Conservation (phyloP, 2,888 invertebrate species). For the Drosophila peninsularis region DNA sequence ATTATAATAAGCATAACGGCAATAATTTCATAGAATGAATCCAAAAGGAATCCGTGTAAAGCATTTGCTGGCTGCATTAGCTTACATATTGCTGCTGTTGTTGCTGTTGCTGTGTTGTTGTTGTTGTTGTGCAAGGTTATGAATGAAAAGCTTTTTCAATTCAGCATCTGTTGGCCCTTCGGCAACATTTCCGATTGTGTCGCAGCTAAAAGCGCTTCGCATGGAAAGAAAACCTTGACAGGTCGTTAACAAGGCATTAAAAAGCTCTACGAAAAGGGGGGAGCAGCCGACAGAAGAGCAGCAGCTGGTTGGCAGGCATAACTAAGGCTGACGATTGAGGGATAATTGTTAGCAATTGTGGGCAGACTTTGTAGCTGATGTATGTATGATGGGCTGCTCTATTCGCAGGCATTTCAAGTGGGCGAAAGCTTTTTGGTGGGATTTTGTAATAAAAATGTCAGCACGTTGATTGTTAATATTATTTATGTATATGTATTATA, state of each 20-base stretch:
- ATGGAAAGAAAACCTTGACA: constrained; percentile 32
- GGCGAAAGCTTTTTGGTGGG: not conserved
- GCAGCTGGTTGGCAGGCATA: not conserved
- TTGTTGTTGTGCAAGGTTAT: constrained; percentile 78
- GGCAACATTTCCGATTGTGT: constrained; percentile 44
- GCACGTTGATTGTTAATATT: not conserved
- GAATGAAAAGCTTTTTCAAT: constrained; percentile 82
- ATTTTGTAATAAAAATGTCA: not conserved
- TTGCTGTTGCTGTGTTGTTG: constrained; percentile 11
- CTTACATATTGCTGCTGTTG: constrained; percentile 12
- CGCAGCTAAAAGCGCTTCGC: constrained; percentile 33
- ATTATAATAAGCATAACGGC: constrained; percentile 13
- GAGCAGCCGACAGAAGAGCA: constrained; percentile 1
- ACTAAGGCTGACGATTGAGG: constrained; percentile 18
- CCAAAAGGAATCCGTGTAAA: not conserved
- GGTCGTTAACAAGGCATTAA: constrained; percentile 50
- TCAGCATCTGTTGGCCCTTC: constrained; percentile 50
- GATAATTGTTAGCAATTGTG: constrained; percentile 33
- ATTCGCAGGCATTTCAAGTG: not conserved
- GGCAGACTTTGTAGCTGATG: constrained; percentile 4
- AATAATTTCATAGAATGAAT: constrained; percentile 5
- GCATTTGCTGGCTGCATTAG: not conserved
- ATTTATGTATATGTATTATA: no score
- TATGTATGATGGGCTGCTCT: not conserved
- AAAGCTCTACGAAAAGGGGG: constrained; percentile 19